Evolutionary conservation across 2,113 vertebrate genomes (phyloP).

Genomic region (Tympanuchus pallidicinctus): DNA sequence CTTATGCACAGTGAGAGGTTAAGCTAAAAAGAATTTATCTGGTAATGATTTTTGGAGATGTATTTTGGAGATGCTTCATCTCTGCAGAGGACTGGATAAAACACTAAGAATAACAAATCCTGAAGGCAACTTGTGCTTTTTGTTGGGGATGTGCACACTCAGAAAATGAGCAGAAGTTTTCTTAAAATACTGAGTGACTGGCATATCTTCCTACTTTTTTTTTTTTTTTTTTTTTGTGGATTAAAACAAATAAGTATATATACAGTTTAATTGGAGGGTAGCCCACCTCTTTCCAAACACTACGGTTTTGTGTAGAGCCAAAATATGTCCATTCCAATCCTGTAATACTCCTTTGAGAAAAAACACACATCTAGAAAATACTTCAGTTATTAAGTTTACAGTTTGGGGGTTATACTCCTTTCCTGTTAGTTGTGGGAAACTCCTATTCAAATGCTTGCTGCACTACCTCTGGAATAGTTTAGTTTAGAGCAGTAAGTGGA

Average conservation of each 20-base stretch:
- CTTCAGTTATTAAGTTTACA: background rate
- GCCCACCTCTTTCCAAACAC: background rate
- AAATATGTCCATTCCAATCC: background rate
- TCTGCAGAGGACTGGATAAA: background rate
- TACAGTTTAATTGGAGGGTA: rapidly evolving
- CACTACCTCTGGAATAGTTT: background rate
- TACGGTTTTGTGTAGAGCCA: background rate
- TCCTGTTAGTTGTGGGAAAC: background rate
- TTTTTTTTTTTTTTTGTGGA: background rate
- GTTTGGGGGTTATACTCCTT: background rate
- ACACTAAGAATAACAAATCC: background rate
- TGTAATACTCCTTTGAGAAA: background rate
- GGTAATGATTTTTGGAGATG: background rate
- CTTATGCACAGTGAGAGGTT: background rate
- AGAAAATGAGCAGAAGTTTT: background rate
- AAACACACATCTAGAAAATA: background rate
- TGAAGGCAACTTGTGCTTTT: rapidly evolving
- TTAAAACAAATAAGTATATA: background rate
- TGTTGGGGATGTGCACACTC: background rate
- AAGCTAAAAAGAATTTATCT: background rate
- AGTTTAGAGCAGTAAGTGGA: background rate
- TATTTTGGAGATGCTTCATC: background rate
- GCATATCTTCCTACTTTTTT: background rate
- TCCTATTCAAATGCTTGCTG: background rate
- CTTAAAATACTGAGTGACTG: background rate